A percentile compares a stretch with the other conserved stretches of the same genome.
Conservation (phyloP, 1,140 invertebrate genomes). For the Mycetomoellerius zeteki region DNA sequence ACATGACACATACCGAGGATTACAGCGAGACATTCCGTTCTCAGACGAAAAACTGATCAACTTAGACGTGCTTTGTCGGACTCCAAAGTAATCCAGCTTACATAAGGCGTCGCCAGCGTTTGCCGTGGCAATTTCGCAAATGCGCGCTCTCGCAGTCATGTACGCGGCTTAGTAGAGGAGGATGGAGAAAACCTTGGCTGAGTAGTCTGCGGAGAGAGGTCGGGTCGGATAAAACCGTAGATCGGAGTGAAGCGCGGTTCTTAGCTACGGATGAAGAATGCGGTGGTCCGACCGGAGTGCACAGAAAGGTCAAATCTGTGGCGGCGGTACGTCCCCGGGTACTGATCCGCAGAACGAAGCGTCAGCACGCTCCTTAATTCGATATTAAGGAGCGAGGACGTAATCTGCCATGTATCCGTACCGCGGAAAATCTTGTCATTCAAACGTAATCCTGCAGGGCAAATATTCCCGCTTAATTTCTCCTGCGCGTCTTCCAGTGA, state of each 20-base stretch:
- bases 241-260: slow-evolving; percentile 4
- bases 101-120: slow-evolving; percentile 43
- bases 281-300: background rate
- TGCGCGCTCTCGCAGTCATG: slow-evolving; percentile 45
- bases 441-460: slow-evolving; percentile 20
- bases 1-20: slow-evolving; percentile 42
- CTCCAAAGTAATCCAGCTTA: slow-evolving; percentile 59
- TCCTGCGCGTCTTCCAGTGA: background rate
- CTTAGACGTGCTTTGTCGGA: slow-evolving; percentile 26
- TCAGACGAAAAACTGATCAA: slow-evolving; percentile 59
- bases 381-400: slow-evolving; percentile 23
- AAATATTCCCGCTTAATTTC: slow-evolving; percentile 60
- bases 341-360: slow-evolving; percentile 27
- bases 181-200: slow-evolving; percentile 15
- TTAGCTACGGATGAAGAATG: slow-evolving; percentile 33
- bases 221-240: slow-evolving; percentile 28
- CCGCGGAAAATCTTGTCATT: slow-evolving; percentile 30
- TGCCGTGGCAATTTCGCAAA: slow-evolving; percentile 59
- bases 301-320: slow-evolving; percentile 30
- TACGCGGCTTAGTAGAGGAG: slow-evolving; percentile 21
- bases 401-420: slow-evolving; percentile 28
- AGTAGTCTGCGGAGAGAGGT: slow-evolving; percentile 12
- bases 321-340: background rate
- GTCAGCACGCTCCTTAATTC: slow-evolving; percentile 27
- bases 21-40: slow-evolving; percentile 29